phyloP scores from a whole-genome alignment of 2,888 invertebrate genomes.

The Gortyna flavago region DNA sequence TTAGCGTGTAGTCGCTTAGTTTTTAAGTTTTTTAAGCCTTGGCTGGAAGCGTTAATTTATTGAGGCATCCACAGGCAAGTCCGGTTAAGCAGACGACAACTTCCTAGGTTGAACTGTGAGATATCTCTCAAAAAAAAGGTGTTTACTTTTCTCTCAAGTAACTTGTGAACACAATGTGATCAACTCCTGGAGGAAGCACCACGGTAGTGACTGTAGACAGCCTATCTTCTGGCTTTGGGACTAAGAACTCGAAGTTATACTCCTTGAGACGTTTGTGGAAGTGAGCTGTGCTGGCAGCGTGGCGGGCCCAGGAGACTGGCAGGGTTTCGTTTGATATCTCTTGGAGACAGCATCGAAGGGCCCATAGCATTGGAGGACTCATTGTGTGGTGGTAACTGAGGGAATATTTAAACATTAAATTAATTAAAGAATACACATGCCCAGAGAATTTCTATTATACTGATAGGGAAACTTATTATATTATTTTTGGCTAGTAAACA shows the following conservation, averaged over 20 bases:
- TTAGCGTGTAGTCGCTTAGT: no score
- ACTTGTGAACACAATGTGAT: constrained; percentile 75
- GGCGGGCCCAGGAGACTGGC: constrained; percentile 92
- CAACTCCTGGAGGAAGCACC: constrained; percentile 78
- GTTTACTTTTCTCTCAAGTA: constrained; percentile 82
- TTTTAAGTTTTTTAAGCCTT: no score
- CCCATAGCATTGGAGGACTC: constrained; percentile 94
- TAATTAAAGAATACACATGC: neutral
- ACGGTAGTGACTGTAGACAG: constrained; percentile 82
- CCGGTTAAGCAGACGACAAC: no score
- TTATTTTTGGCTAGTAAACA: neutral
- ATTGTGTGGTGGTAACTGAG: constrained; percentile 96
- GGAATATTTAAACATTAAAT: neutral
- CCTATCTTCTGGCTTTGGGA: constrained; percentile 91
- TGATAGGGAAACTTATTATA: neutral
- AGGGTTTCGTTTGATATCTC: constrained; percentile 93
- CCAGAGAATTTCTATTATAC: neutral
- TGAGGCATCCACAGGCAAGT: no score
- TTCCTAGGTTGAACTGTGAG: no score
- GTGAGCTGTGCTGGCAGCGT: constrained; percentile 91
- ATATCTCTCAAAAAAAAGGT: neutral
- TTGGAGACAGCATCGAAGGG: constrained; percentile 94
- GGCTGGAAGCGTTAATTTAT: no score
- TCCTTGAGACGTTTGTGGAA: constrained; percentile 92
- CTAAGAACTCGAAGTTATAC: constrained; percentile 92